Evolutionary conservation across 2,113 vertebrate species (phyloP).

Genomic region (Notothenia rossii): DNA sequence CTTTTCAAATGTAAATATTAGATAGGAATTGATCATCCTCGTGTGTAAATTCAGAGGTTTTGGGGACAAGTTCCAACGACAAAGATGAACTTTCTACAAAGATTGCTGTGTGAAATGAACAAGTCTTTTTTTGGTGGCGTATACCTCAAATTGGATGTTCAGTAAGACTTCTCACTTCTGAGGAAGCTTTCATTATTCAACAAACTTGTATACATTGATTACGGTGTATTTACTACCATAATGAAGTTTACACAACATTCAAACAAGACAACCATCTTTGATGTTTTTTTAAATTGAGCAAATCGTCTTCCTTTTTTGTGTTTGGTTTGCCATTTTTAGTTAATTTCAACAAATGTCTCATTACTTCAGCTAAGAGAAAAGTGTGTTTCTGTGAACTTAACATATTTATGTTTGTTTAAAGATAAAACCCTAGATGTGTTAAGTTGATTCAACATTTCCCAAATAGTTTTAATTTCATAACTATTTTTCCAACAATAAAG

Average conservation of each 20-base stretch:
- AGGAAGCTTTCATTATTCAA: conserved; percentile 2
- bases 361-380: background rate
- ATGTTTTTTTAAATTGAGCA: conserved; percentile 23
- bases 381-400: conserved; percentile 18
- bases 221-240: conserved; percentile 10
- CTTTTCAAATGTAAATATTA: conserved; percentile 68
- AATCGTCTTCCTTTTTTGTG: conserved; percentile 65
- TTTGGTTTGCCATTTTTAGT: conserved; percentile 38
- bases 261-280: conserved; percentile 17
- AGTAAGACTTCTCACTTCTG: conserved; percentile 21
- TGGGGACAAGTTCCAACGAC: conserved; percentile 18
- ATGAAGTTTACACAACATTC: conserved; percentile 29
- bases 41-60: conserved; percentile 52
- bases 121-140: conserved; percentile 36
- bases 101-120: conserved; percentile 52
- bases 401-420: conserved; percentile 19
- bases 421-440: background rate
- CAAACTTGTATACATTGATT: conserved; percentile 8
- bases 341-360: background rate
- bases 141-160: conserved; percentile 23
- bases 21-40: conserved; percentile 37
- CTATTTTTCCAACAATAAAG: conserved; percentile 49
- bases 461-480: conserved; percentile 40
- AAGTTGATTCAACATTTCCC: conserved; percentile 16
- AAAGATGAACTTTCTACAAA: conserved; percentile 26